Evolutionary conservation across 2,888 invertebrate species (phyloP), one percentile per base, ranked within the genome.

Genomic region (Brachypterus glaber): DNA sequence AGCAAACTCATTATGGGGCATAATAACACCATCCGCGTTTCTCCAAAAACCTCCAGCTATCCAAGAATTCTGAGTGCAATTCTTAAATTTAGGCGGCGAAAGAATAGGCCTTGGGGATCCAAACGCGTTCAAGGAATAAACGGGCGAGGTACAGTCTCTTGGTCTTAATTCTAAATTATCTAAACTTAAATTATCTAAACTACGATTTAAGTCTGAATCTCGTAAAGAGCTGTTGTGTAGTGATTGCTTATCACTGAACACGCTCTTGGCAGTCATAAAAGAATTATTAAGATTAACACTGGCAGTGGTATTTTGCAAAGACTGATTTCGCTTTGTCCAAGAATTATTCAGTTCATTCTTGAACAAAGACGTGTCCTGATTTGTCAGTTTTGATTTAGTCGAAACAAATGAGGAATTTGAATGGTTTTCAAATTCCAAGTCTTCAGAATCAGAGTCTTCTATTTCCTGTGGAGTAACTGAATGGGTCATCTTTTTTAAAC

Each of bases 1-100:
- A 24, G 43, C 41, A 27, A 18, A 9, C 13, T 16, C 33, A 14
- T 12, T 37, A 30, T 9, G 39, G 13, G 29, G 27, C 14, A 4
- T 32, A 4, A 40, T 15, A 8, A 37, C 25, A 13, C 40, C 40
- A 15, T 43, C 39, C 5, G 45, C 39, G 17, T 48, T 46, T 34
- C 74, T 76, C 78, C 78, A 79, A 55, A 77, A 80, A 1, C 78
- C 79, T 2, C 77, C 79, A 1, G 77, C 77, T 1, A 79, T 74
- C 78, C 79, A 80, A 0, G 78, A 77, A 5, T 66, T 60, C 45
- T 71, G 68, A 2, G 73, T 71, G 14, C 48, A 37, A 41, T 48
- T 49, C 39, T 37, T 44, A 3, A 78, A 56, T 51, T 74, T 76
- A 31, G 79, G 72, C 4, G 79, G 78, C 7, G 76, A 74, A 46